Evolutionary conservation across 2,888 invertebrate genomes (phyloP), one percentile per base, ranked within the genome.

Genomic region (Euplexia lucipara): DNA sequence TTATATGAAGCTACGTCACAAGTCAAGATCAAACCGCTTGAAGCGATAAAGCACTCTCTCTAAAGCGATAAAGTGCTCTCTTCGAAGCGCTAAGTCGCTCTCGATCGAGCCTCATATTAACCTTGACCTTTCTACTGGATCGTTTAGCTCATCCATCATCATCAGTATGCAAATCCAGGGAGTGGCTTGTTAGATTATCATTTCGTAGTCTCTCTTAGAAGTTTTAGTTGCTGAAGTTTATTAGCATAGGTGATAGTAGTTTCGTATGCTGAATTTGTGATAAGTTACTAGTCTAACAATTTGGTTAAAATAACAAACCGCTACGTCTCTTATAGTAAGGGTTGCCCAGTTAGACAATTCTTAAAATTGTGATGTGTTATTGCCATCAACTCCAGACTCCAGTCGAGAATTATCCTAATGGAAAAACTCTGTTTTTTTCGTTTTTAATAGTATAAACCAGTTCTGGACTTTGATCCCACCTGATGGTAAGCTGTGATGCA

Each of bases 161-260:
- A 56, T 71, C 65, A 73, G 77, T 47, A 73, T 72, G 77, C 78
- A 65, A 77, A 74, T 72, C 35, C 35, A 3, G 30, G 8, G 39
- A 54, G 48, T 42, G 34, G 39, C 16, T 58, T 39, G 20, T 37
- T 47, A 18, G 22, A 54, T 54, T 70, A 70, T 52, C 42, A 30
- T 44, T 48, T 39, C 67, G 12, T 6, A 47, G 18, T 9, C 10
- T 26, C 41, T 42, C 26, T 18, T 37, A 7, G 35, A 32, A 22
- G 18, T 39, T 8, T 39, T 26, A 26, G 14, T 14, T 39, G 3
- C 10, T 42, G 12, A 26, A 44, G 10, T 58, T 37, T 34, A 41
- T 49, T 8, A 18, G 32, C 20, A 18, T 12, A 2, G 0, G 10
- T 37, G 8, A 5, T 4, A 10, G 14, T 30, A 32, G 30, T 45